Evolutionary conservation across 2,113 vertebrate genomes (phyloP).

Genomic region (Dromiciops gliroides): DNA sequence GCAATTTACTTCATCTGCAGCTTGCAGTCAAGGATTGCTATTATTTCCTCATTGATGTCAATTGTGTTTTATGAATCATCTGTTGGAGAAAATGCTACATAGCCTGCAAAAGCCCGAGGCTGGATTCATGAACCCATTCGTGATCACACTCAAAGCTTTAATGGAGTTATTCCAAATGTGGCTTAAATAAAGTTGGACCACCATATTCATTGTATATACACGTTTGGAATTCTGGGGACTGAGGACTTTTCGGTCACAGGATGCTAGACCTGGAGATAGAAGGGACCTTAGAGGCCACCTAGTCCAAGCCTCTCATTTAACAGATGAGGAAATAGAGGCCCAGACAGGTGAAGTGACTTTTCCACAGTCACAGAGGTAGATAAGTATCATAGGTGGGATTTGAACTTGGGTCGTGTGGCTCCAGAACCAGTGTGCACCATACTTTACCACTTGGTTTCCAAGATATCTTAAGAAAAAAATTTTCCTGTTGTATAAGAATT

Average conservation of each 20-base stretch:
- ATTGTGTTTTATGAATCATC: slow-evolving; percentile 23
- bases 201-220: neutral
- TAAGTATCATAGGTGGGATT: neutral
- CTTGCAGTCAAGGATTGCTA: neutral
- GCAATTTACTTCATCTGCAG: neutral
- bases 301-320: neutral
- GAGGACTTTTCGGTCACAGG: neutral
- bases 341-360: neutral
- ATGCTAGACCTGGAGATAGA: neutral
- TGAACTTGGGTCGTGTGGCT: neutral
- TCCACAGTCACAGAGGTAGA: neutral
- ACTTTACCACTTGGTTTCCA: neutral
- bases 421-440: neutral
- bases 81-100: slow-evolving; percentile 41
- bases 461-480: neutral
- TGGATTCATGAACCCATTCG: neutral
- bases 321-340: neutral
- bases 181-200: neutral
- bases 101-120: neutral
- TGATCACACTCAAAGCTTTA: neutral
- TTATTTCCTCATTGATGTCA: neutral
- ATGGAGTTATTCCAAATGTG: neutral
- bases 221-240: neutral
- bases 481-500: neutral
- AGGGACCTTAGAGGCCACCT: neutral